A percentile compares a stretch with the other conserved stretches of the same genome.
These are phyloP conservation scores for Clarias fuscus DNA, from an alignment of 2,797 vertebrate species.

Conservation along the genomic window DNA sequence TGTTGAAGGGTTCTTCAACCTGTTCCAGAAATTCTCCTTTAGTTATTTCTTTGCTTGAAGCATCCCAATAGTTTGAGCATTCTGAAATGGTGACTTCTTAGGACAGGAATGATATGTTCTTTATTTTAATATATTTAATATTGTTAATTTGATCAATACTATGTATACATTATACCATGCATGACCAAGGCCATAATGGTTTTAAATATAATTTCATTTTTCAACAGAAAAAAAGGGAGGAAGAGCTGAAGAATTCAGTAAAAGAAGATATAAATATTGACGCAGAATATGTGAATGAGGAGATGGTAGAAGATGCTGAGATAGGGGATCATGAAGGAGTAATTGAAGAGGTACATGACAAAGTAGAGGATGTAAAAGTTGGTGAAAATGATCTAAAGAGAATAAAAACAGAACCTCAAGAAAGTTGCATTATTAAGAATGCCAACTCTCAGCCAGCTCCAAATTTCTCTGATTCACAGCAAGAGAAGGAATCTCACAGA, in stretches of 20 bases:
- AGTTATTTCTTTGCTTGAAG: no score
- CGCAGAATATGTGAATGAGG: constrained; percentile 63
- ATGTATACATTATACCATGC: not conserved
- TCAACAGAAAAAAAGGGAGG: constrained; percentile 66
- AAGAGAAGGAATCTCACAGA: constrained; percentile 37
- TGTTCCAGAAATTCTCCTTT: no score
- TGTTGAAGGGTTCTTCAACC: no score
- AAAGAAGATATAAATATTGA: constrained; percentile 60
- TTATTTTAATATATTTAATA: not conserved
- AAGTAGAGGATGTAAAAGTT: constrained; percentile 54
- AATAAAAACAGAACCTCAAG: constrained; percentile 40
- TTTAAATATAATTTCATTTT: not conserved
- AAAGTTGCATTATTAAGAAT: constrained; percentile 1
- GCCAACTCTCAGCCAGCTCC: constrained; percentile 27
- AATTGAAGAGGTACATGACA: constrained; percentile 67
- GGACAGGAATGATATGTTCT: not conserved
- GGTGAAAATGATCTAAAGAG: constrained; percentile 31
- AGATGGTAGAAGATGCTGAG: constrained; percentile 66
- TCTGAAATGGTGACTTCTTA: no score
- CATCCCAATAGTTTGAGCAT: no score
- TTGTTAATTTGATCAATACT: not conserved
- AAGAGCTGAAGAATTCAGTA: constrained; percentile 63
- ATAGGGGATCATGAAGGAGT: constrained; percentile 61
- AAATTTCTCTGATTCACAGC: constrained; percentile 34
- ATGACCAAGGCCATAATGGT: not conserved